These are phyloP conservation scores for Meteorus sp. DNA, from an alignment of 1,140 invertebrate species.

Conservation along the genomic window DNA sequence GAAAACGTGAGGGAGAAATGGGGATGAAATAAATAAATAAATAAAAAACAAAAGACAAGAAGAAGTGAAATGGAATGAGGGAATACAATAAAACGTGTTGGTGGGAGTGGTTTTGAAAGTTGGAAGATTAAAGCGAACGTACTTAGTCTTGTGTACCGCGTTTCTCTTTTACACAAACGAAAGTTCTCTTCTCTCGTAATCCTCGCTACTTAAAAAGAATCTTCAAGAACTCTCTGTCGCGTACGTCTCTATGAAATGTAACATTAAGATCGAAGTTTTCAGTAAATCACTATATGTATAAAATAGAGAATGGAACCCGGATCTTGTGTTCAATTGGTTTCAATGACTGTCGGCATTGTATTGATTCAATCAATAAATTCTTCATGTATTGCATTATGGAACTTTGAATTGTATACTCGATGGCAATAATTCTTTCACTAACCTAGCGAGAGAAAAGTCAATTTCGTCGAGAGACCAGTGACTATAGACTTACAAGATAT, in stretches of 20 bases:
- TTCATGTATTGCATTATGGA: too few species aligned
- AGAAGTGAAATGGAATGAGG: slow-evolving; percentile 29
- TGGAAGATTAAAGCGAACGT: slow-evolving; percentile 22
- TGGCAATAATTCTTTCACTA: neutral
- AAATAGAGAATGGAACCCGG: too few species aligned
- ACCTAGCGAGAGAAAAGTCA: neutral
- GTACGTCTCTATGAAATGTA: slow-evolving; percentile 13
- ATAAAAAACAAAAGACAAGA: neutral
- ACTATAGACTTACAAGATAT: neutral
- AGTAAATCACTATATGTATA: slow-evolving; percentile 23
- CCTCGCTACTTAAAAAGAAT: slow-evolving; percentile 38
- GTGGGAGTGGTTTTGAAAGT: slow-evolving; percentile 10
- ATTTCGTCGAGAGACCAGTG: too few species aligned
- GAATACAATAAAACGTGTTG: neutral
- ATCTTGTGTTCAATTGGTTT: slow-evolving; percentile 9
- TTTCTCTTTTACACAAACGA: slow-evolving; percentile 20
- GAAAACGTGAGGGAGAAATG: slow-evolving; percentile 6
- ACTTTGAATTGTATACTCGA: neutral
- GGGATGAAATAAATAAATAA: slow-evolving; percentile 9
- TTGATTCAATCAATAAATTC: too few species aligned
- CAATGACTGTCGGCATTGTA: too few species aligned
- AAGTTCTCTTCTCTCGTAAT: slow-evolving; percentile 42
- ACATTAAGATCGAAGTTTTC: slow-evolving; percentile 24
- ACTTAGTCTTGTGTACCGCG: slow-evolving; percentile 12
- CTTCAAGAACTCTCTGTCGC: slow-evolving; percentile 18